These are phyloP conservation scores for Uropsilus gracilis DNA, from an alignment of 2,113 vertebrate species.

Conservation along the genomic window DNA sequence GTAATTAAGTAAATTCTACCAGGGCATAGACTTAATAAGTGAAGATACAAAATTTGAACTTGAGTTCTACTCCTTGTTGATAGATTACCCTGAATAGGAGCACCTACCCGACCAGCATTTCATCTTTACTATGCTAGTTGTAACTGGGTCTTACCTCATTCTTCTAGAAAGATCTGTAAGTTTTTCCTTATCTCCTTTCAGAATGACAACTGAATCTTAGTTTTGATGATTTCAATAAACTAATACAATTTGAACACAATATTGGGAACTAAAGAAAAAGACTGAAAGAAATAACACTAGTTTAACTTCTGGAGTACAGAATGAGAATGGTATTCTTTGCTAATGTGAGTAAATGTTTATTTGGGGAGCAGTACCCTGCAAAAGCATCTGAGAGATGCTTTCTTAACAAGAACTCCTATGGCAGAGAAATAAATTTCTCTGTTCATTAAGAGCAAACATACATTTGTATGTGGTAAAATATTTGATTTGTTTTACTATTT, in stretches of 20 bases:
- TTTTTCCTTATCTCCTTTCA: background rate
- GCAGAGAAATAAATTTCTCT: conserved; percentile 12
- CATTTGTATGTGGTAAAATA: background rate
- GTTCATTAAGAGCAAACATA: conserved; percentile 1
- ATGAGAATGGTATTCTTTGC: background rate
- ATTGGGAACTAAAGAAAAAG: background rate
- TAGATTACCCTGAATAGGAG: background rate
- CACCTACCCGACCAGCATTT: background rate
- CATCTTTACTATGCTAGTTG: background rate
- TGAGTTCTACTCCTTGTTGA: background rate
- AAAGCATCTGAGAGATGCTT: background rate
- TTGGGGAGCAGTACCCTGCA: background rate
- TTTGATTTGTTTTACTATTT: conserved; percentile 5
- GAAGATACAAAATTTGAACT: background rate
- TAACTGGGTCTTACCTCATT: background rate
- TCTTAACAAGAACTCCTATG: background rate
- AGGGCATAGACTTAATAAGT: background rate
- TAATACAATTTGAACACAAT: background rate
- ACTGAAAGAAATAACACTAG: background rate
- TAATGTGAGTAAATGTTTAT: background rate
- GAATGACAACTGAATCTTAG: background rate
- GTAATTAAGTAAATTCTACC: background rate
- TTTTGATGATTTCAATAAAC: background rate
- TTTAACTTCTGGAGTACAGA: background rate
- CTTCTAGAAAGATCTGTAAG: background rate